A percentile compares a stretch with the other conserved stretches of the same genome.
Evolutionary conservation across 2,797 vertebrate species (phyloP).

Genomic region (Trachurus trachurus): DNA sequence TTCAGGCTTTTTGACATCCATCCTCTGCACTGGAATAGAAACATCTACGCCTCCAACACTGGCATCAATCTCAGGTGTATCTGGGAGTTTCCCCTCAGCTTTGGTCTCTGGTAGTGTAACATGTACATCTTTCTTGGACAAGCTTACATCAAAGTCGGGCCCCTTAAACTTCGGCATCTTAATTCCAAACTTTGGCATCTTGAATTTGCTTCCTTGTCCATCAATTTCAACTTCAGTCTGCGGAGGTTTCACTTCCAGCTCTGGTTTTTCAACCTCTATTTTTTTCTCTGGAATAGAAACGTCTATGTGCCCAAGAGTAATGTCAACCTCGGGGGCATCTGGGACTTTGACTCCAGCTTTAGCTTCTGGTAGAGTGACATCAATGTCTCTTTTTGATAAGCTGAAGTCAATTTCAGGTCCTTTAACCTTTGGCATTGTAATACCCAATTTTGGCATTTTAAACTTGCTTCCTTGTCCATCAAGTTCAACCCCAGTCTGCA

Average conservation of each 20-base stretch:
- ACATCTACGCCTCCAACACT: background rate
- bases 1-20: background rate
- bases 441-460: slow-evolving; percentile 20
- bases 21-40: background rate
- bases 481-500: background rate
- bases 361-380: background rate
- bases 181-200: slow-evolving; percentile 16
- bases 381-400: background rate
- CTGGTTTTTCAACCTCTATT: background rate
- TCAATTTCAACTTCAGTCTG: background rate
- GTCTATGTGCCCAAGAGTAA: background rate
- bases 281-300: background rate
- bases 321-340: background rate
- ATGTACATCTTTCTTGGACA: slow-evolving; percentile 64
- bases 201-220: slow-evolving; percentile 1
- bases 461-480: slow-evolving; percentile 5
- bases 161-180: slow-evolving; percentile 30
- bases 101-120: slow-evolving; percentile 31
- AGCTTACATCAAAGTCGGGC: slow-evolving; percentile 48
- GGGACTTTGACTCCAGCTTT: slow-evolving; percentile 11
- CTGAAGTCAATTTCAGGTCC: slow-evolving; percentile 7
- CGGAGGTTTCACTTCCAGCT: background rate
- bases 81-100: background rate
- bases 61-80: background rate
- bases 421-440: slow-evolving; percentile 12